These are phyloP conservation scores for Dromococcyx pavoninus DNA, from an alignment of 2,797 vertebrate species.

Conservation along the genomic window DNA sequence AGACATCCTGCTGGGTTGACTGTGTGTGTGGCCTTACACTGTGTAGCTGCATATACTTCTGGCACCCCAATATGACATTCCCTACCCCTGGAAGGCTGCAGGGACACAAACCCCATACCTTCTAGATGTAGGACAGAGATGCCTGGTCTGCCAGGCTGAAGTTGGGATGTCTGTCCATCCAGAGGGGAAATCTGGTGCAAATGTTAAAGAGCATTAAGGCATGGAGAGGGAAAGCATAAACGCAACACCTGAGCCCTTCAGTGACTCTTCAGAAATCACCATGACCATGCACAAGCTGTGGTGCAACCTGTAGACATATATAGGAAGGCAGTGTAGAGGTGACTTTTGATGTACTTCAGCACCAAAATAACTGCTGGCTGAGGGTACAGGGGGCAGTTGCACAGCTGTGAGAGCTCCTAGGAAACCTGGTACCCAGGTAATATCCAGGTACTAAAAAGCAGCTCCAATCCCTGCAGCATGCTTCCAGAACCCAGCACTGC, in stretches of 20 bases:
- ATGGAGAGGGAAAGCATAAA: not conserved
- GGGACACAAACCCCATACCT: not conserved
- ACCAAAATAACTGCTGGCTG: not conserved
- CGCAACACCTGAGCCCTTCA: not conserved
- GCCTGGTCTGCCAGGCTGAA: not conserved
- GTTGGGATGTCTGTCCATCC: not conserved
- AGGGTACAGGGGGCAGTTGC: not conserved
- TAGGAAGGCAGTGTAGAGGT: not conserved
- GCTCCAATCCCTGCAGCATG: not conserved
- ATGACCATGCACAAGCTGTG: not conserved
- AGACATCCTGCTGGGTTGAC: not conserved
- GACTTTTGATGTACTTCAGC: not conserved
- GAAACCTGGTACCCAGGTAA: not conserved
- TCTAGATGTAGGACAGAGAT: not conserved
- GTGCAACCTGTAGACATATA: accelerated
- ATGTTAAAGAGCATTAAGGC: not conserved
- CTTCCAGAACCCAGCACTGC: not conserved
- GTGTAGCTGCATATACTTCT: not conserved
- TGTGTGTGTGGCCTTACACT: accelerated
- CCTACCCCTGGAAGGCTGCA: not conserved
- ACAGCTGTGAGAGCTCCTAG: not conserved
- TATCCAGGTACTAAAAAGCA: not conserved
- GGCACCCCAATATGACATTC: accelerated
- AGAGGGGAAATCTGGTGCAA: not conserved
- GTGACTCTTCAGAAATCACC: not conserved